These are phyloP conservation scores for Polyommatus iphigenia DNA, from an alignment of 2,888 invertebrate species.

Conservation along the genomic window DNA sequence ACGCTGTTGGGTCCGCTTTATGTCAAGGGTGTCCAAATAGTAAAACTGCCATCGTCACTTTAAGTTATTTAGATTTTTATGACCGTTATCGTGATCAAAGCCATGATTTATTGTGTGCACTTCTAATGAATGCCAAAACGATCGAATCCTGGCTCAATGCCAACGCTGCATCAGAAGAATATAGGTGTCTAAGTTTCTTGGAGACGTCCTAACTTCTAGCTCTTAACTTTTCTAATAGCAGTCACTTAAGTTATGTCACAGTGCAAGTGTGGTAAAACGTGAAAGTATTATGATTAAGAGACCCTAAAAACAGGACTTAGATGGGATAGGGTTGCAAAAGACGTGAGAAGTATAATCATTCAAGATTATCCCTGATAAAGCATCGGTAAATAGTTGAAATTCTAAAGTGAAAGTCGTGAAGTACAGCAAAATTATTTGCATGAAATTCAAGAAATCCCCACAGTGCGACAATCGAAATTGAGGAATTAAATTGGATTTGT, in stretches of 20 bases:
- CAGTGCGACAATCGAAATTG: too few relatives aligned
- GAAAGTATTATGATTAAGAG: too few relatives aligned
- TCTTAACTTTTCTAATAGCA: not conserved
- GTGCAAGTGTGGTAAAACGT: not conserved
- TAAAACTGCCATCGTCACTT: not conserved
- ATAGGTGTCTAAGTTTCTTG: slow-evolving; percentile 5
- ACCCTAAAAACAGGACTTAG: not conserved
- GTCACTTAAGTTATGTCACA: not conserved
- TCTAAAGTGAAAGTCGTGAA: too few relatives aligned
- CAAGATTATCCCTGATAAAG: not conserved
- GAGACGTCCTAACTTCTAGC: slow-evolving; percentile 1
- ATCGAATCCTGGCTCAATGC: not conserved
- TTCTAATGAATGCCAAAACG: slow-evolving; percentile 11
- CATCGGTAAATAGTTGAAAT: not conserved
- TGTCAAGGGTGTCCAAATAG: not conserved
- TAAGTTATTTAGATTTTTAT: not conserved
- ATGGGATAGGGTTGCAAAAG: not conserved
- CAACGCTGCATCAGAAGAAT: slow-evolving; percentile 5
- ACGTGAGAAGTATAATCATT: not conserved
- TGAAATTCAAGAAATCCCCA: too few relatives aligned
- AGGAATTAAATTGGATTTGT: not conserved
- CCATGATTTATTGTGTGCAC: slow-evolving; percentile 6
- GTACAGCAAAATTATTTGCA: too few relatives aligned
- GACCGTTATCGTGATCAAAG: slow-evolving; percentile 13
- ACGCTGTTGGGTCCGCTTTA: not conserved